phyloP scores from a whole-genome alignment of 1,140 invertebrate genomes.

The Phortica variegata region DNA sequence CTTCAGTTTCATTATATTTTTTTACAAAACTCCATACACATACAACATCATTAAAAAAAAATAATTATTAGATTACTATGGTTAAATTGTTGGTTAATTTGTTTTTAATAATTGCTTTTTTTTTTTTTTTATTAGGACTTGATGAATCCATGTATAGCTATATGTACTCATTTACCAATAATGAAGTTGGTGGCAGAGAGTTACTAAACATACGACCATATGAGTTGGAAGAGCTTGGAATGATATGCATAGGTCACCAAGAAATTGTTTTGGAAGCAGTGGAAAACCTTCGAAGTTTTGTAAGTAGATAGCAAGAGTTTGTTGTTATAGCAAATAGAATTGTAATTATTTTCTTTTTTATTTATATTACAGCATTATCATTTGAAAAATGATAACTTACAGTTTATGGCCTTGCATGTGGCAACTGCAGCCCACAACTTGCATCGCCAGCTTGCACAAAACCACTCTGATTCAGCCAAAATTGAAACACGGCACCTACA shows the following conservation, averaged over 20 bases:
- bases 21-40: constrained; percentile 9
- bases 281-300: constrained; percentile 83
- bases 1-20: constrained; percentile 19
- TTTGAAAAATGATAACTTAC: constrained; percentile 85
- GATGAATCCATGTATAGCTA: constrained; percentile 80
- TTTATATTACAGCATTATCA: constrained; percentile 77
- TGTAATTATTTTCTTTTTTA: not conserved
- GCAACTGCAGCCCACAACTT: constrained; percentile 81
- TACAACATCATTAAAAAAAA: constrained; percentile 16
- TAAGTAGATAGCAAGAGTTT: constrained; percentile 59
- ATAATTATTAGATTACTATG: constrained; percentile 2
- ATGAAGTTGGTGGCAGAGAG: constrained; percentile 78
- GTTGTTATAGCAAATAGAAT: not conserved
- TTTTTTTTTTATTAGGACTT: constrained; percentile 63
- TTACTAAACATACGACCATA: constrained; percentile 80
- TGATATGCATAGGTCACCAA: constrained; percentile 86
- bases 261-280: constrained; percentile 89
- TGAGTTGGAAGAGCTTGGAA: constrained; percentile 82
- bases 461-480: constrained; percentile 64
- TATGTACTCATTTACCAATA: constrained; percentile 77
- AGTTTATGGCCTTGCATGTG: constrained; percentile 80
- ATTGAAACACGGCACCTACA: constrained; percentile 81
- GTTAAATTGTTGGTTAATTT: not conserved
- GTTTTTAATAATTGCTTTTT: not conserved
- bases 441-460: constrained; percentile 64